Evolutionary conservation across 2,888 invertebrate genomes (phyloP), one percentile per base, ranked within the genome.

Genomic region (Lobophora halterata): DNA sequence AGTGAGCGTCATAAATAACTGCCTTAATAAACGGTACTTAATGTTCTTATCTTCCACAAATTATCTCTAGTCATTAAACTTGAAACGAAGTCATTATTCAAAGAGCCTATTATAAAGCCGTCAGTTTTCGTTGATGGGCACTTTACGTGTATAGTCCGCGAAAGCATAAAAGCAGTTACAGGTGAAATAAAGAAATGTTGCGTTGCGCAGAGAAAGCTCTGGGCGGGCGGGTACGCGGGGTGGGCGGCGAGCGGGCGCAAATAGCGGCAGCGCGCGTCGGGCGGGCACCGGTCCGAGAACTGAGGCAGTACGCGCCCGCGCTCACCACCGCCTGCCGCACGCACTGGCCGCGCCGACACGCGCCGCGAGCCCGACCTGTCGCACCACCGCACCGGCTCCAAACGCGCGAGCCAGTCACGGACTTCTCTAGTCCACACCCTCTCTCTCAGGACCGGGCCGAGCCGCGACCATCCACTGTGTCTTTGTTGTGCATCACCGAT

Each of bases 181-280:
- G 66, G 61, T 63, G 60, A 61, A 67, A 67, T 65, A 69, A 74
- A 72, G 68, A 63, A 70, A 62, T 66, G 68, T 70, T 74, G 79
- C 78, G 79, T 71, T 80, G 85, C 85, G 85, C 85, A 83, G 79
- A 72, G 79, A 80, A 82, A 81, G 85, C 76, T 82, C 74, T 63
- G 65, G 67, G 70, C 65, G 69, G 67, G 65, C 62, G 61, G 62
- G 29, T 42, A 52, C 57, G 73, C 71, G 75, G 79, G 73, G 73
- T 63, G 78, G 68, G 73, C 65, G 75, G 73, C 61, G 58, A 65
- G 71, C 72, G 75, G 70, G 73, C 76, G 75, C 78, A 80, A 81
- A 82, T 81, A 81, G 80, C 80, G 79, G 71, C 76, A 79, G 79
- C 74, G 78, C 78, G 72, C 76, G 74, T 66, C 69, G 64, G 58